phyloP scores from a whole-genome alignment of 1,140 invertebrate genomes.

The Uloborus diversus region DNA sequence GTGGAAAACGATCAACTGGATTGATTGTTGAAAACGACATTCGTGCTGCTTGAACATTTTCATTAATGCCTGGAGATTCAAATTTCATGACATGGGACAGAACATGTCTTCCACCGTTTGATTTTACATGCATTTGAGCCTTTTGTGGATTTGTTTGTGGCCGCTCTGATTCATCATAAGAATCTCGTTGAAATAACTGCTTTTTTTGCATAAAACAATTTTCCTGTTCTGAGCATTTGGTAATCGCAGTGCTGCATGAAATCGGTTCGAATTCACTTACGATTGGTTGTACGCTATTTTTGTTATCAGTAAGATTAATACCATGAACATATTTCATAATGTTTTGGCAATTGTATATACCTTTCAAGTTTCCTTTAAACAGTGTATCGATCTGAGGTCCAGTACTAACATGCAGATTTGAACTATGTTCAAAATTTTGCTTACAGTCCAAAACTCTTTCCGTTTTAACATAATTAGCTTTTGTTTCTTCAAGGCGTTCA shows the following conservation, averaged over 20 bases:
- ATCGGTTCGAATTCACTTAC: neutral
- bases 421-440: constrained; percentile 72
- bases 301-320: constrained; percentile 29
- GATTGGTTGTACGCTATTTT: neutral
- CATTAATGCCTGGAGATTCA: neutral
- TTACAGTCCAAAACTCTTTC: constrained; percentile 83
- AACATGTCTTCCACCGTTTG: neutral
- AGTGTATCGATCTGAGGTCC: constrained; percentile 32
- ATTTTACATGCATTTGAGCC: neutral
- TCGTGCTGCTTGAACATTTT: neutral
- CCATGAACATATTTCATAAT: constrained; percentile 36
- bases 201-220: neutral
- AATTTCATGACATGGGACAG: neutral
- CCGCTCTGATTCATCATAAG: neutral
- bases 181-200: neutral
- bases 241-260: neutral
- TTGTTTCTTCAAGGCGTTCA: constrained; percentile 88
- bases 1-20: no score
- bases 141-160: neutral
- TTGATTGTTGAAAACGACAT: no score
- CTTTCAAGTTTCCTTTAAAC: constrained; percentile 9
- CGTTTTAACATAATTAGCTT: constrained; percentile 92
- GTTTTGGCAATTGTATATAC: constrained; percentile 26
- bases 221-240: no score
- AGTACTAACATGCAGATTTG: constrained; percentile 28